A percentile compares a stretch with the other conserved stretches of the same genome.
Evolutionary conservation across 2,888 invertebrate genomes (phyloP).

Genomic region (Eupelmus urozonus): DNA sequence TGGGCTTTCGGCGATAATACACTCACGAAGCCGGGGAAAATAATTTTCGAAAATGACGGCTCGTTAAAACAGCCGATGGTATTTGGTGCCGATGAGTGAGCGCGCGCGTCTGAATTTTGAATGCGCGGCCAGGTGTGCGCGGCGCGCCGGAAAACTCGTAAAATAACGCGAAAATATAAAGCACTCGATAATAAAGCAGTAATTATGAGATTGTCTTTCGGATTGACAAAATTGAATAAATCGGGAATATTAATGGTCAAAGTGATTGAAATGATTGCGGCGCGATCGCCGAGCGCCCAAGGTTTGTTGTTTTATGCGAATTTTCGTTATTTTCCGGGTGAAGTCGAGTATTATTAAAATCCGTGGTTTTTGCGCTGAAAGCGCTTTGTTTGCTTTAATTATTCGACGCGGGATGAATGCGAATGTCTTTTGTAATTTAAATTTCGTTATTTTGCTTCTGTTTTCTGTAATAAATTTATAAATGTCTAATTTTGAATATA

Average conservation of each 20-base stretch:
- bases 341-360: not conserved
- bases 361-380: not conserved
- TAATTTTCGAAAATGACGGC: constrained; percentile 40
- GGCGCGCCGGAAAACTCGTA: constrained; percentile 10
- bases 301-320: not conserved
- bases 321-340: constrained; percentile 18
- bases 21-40: not conserved
- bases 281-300: not conserved
- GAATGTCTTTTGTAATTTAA: too few relatives aligned
- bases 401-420: too few relatives aligned
- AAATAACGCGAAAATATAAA: constrained; percentile 16
- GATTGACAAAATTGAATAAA: constrained; percentile 35
- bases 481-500: too few relatives aligned
- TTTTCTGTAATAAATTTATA: too few relatives aligned
- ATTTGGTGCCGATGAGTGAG: not conserved
- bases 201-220: constrained; percentile 25
- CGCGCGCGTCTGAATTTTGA: not conserved
- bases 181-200: constrained; percentile 21
- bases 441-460: too few relatives aligned
- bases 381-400: not conserved
- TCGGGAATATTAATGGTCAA: constrained; percentile 12
- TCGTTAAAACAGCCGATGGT: constrained; percentile 33
- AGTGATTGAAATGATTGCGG: constrained; percentile 34
- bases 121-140: not conserved
- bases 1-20: constrained; percentile 21